phyloP scores from a whole-genome alignment of 2,113 vertebrate genomes.

The Macaca mulatta region DNA sequence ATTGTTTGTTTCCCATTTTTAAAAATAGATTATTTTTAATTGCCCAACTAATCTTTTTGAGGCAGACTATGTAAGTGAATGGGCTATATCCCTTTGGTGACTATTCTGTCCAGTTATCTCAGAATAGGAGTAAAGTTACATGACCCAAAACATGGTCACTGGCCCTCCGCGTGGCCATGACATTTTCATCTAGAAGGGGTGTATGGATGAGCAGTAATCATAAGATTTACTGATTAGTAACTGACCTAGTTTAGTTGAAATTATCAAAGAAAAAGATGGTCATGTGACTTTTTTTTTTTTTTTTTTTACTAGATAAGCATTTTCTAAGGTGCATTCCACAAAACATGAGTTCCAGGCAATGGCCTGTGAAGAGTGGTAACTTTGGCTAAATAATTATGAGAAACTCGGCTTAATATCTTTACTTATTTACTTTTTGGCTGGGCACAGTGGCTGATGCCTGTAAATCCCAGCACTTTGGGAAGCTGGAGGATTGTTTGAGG shows the following conservation, averaged over 20 bases:
- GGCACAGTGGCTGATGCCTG: too few species aligned
- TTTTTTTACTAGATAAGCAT: constrained; percentile 12
- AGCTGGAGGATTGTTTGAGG: too few species aligned
- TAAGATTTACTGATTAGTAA: constrained; percentile 14
- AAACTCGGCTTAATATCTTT: background rate
- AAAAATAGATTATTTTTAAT: background rate
- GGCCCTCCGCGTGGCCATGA: background rate
- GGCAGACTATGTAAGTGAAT: background rate
- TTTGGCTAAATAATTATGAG: background rate
- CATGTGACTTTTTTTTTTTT: background rate
- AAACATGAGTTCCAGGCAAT: background rate
- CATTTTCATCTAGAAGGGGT: constrained; percentile 16
- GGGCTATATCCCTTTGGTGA: background rate
- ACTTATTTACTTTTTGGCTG: too few species aligned
- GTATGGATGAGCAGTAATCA: background rate
- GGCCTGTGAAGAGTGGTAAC: background rate
- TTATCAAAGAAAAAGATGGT: background rate
- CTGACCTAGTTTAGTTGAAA: constrained; percentile 20
- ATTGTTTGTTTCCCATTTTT: background rate
- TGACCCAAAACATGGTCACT: background rate
- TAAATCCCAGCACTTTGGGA: too few species aligned
- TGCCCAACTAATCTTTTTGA: background rate
- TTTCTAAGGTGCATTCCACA: constrained; percentile 23
- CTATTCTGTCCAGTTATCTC: background rate
- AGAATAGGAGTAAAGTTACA: background rate